phyloP scores from a whole-genome alignment of 2,888 invertebrate species.

The Scelioninae gen. 1 region DNA sequence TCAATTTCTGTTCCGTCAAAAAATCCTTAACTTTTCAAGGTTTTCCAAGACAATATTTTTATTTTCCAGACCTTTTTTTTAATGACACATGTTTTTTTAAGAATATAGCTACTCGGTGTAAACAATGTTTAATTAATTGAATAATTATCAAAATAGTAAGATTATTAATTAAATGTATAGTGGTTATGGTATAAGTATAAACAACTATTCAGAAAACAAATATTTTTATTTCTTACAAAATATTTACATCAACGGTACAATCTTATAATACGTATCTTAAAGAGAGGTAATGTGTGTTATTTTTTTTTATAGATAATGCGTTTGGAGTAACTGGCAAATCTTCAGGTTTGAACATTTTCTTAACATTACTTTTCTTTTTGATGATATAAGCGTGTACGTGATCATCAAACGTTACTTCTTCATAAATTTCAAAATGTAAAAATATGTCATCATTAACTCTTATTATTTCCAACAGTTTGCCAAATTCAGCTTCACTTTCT shows the following conservation, averaged over 20 bases:
- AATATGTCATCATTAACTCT: constrained; percentile 7
- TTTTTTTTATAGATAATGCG: constrained; percentile 16
- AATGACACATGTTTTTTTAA: too few species aligned
- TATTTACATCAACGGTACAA: too few species aligned
- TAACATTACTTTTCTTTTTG: constrained; percentile 1
- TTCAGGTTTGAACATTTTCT: neutral
- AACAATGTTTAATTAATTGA: too few species aligned
- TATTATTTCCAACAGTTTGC: constrained; percentile 18
- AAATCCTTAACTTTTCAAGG: neutral
- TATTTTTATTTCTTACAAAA: too few species aligned
- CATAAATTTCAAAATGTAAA: constrained; percentile 19
- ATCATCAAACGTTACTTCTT: constrained; percentile 17
- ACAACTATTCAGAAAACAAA: too few species aligned
- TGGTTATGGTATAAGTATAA: too few species aligned
- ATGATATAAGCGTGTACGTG: constrained; percentile 20
- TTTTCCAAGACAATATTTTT: neutral
- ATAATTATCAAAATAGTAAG: too few species aligned
- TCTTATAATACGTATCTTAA: neutral
- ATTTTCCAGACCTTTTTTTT: neutral
- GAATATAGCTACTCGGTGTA: too few species aligned
- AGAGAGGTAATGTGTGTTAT: constrained; percentile 7
- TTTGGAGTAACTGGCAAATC: neutral
- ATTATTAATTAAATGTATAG: too few species aligned
- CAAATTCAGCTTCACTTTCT: constrained; percentile 31
- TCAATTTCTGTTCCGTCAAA: neutral